Evolutionary conservation across 2,113 vertebrate species (phyloP).

Genomic region (Rhinogobius similis): DNA sequence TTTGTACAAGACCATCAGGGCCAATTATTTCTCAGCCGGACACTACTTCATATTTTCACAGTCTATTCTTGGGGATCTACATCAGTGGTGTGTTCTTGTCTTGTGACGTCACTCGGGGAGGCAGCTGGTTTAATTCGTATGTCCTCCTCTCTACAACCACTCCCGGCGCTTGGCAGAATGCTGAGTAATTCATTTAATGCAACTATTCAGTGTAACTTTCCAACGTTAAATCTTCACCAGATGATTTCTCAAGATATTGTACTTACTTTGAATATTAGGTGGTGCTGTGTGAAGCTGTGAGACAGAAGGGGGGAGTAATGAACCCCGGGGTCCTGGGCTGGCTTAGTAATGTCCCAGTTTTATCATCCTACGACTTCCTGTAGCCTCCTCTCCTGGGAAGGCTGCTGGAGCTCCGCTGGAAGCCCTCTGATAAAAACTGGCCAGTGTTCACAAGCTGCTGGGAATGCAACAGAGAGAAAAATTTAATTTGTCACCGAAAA

Average conservation of each 20-base stretch:
- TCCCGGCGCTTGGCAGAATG: conserved; percentile 42
- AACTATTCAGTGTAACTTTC: conserved; percentile 15
- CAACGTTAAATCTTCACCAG: conserved; percentile 1
- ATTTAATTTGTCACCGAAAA: conserved; percentile 32
- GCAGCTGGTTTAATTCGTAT: conserved; percentile 71
- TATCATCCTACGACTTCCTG: conserved; percentile 81
- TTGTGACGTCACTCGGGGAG: conserved; percentile 50
- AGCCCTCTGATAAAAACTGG: conserved; percentile 75
- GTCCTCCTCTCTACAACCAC: conserved; percentile 46
- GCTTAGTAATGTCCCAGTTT: conserved; percentile 75
- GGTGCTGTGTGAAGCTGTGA: conserved; percentile 50
- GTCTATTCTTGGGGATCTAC: conserved; percentile 62
- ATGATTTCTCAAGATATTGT: conserved; percentile 4
- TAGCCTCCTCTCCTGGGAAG: conserved; percentile 75
- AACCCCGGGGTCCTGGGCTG: conserved; percentile 74
- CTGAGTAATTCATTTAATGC: conserved; percentile 52
- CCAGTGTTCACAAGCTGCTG: conserved; percentile 76
- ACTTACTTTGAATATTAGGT: conserved; percentile 18
- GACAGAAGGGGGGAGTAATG: conserved; percentile 65
- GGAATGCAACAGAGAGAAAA: conserved; percentile 55
- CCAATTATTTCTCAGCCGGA: conserved; percentile 62
- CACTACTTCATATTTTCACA: conserved; percentile 39
- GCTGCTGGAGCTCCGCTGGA: conserved; percentile 66
- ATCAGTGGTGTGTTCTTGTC: conserved; percentile 55
- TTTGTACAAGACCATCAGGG: conserved; percentile 34